Evolutionary conservation across 2,888 invertebrate genomes (phyloP), one percentile per base, ranked within the genome.

Genomic region (Pristionchus entomophagus): DNA sequence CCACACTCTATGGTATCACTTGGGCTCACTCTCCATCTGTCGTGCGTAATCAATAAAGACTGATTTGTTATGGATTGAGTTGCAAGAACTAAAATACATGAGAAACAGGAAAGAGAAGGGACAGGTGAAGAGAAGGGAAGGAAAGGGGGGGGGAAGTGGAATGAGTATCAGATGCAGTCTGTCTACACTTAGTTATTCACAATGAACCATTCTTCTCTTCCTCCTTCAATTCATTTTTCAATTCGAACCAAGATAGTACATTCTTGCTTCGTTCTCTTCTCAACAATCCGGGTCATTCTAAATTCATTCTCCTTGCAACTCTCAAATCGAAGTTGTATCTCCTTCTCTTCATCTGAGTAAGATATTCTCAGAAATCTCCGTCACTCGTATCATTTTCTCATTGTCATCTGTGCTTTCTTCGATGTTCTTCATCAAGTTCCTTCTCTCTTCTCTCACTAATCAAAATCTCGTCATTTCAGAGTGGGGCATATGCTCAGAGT

Each of bases 11-110:
- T 38, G 69, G 69, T 69, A 69, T 69, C 69, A 69, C 69, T 69
- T 69, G 69, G 69, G 69, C 69, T 69, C 69, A 35, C 69, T 41
- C 69, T 69, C 69, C 69, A 69, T 69, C 69, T n/a, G 69, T 69
- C 69, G 69, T 65, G 35, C 65, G 59, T 41, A 41, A 69, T 69
- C 69, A 38, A 69, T 69, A 69, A 69, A 62, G 62, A 69, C 38
- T 41, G 17, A 38, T 22, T 35, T 69, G 69, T 69, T 69, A n/a
- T 38, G 2, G 32, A 45, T 10, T 41, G 32, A 62, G 45, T 29
- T 32, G 32, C 62, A 14, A 62, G 29, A 62, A 62, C 17, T 56
- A 26, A n/a, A 26, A 3, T 10, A n/a, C n/a, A n/a, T n/a, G n/a
- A 22, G 22, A n/a, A 56, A 26, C 22, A 56, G n/a, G 26, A n/a